Base-by-base conservation (phyloP, 2,797 vertebrate species). In the Amblyopsis hoosieri region DNA sequence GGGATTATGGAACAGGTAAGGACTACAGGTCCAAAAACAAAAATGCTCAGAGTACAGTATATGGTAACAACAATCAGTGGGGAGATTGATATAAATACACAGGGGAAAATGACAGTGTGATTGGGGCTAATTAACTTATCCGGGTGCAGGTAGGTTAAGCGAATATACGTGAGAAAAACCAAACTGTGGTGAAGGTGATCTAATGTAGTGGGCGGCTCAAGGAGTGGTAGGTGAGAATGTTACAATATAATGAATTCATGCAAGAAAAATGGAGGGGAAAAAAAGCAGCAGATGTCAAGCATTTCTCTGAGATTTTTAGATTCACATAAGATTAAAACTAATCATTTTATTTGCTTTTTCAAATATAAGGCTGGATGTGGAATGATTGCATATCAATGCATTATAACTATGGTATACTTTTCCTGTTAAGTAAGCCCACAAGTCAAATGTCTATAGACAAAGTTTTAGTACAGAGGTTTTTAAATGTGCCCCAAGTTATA, bases 401-500 rank as follows among this genome's bases (percentile, higher is more conserved):
- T 62, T 67, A 66, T 31, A 75, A 61, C 69, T 80, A 55, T 60
- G 74, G 76, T 82, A 82, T 80, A 66, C 45, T 79, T 80, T 75
- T 60, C 74, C 72, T 80, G 65, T 62, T 70, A 79, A 66, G 54
- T 65, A 71, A 84, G 71, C 78, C 71, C 67, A 70, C 45, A 5
- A 78, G 73, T 78, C 56, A 77, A 83, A 88, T 54, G 54, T 76
- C 87, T 69, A 85, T 74, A 72, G 66, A 90, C 80, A 82, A 71
- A 62, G 31, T 69, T 75, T 68, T 62, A 66, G 68, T 65, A 54
- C 67, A 81, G 55, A 72, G 64, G 67, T 71, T 86, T 77, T 66
- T 75, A 87, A 88, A 79, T 48, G 78, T 70, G 72, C 88, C 84
- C 29, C 64, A 47, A 88, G 85, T 90, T 80, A 88, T 83, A 86